These are phyloP conservation scores for Astyanax mexicanus DNA, from an alignment of 2,797 vertebrate species.

Conservation along the genomic window DNA sequence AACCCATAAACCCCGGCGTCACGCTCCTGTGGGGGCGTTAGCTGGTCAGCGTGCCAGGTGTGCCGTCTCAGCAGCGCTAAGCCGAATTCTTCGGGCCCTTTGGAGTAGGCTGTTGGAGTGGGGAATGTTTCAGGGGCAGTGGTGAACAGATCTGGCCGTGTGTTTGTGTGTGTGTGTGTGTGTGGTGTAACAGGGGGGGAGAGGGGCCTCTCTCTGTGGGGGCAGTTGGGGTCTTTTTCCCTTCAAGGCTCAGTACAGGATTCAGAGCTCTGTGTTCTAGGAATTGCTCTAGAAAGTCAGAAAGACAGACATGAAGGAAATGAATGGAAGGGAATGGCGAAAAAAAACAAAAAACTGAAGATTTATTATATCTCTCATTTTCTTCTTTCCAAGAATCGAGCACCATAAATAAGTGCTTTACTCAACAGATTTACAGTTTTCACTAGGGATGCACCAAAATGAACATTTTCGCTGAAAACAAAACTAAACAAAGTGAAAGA, in stretches of 20 bases:
- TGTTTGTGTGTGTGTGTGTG: no score
- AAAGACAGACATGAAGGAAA: slow-evolving; percentile 2
- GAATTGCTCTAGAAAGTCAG: slow-evolving; percentile 52
- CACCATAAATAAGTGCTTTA: no score
- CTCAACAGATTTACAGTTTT: no score
- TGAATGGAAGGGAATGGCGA: slow-evolving; percentile 35
- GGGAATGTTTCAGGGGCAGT: slow-evolving; percentile 63
- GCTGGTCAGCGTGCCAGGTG: not conserved
- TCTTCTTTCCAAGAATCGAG: no score
- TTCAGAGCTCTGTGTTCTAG: slow-evolving; percentile 55
- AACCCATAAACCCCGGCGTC: not conserved
- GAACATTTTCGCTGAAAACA: no score
- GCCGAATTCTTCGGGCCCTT: slow-evolving; percentile 35
- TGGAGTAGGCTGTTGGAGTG: slow-evolving; percentile 52
- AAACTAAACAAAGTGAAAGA: no score
- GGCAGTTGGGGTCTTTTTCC: slow-evolving; percentile 19
- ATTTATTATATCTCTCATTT: not conserved
- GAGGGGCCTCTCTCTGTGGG: slow-evolving; percentile 24
- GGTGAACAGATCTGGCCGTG: slow-evolving; percentile 51
- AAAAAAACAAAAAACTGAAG: no score
- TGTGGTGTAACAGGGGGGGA: slow-evolving; percentile 2
- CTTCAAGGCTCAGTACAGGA: slow-evolving; percentile 50
- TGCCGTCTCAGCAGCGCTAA: not conserved
- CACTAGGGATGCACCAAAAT: no score
- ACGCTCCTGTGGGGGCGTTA: not conserved